Conservation (phyloP, 2,888 invertebrate species). For the Melieria picta region DNA sequence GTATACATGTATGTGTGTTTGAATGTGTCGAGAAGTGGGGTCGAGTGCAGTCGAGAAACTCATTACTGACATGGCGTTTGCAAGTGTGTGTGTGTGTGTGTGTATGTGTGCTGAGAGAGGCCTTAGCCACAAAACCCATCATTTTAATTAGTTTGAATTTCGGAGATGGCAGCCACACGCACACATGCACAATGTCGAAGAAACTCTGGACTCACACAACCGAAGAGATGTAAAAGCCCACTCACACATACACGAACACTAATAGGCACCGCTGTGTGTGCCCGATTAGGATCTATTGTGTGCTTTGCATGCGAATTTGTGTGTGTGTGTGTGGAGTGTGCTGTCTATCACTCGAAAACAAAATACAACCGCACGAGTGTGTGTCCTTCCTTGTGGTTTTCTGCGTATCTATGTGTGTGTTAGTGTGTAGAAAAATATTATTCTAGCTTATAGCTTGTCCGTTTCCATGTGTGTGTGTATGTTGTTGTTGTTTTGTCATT, state of each 20-base stretch:
- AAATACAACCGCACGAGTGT: not conserved
- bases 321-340: not conserved
- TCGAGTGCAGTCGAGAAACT: not conserved
- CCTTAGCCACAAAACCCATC: not conserved
- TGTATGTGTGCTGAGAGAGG: not conserved
- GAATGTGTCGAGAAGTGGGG: not conserved
- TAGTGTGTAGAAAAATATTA: slow-evolving; percentile 4
- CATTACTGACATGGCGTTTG: not conserved
- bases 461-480: too few species aligned
- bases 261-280: not conserved
- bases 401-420: not conserved
- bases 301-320: too few species aligned
- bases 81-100: not conserved
- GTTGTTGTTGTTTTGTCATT: too few species aligned
- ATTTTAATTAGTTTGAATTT: slow-evolving; percentile 19
- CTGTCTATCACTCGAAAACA: not conserved
- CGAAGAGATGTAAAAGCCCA: too few species aligned
- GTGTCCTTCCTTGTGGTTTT: not conserved
- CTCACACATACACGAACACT: not conserved
- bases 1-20: not conserved
- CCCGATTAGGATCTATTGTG: not conserved
- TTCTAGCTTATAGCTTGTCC: too few species aligned
- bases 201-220: too few species aligned
- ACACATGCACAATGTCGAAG: not conserved
- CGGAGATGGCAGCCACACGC: not conserved